Conservation (phyloP, 1,140 invertebrate species). For the Aphidius ervi region DNA sequence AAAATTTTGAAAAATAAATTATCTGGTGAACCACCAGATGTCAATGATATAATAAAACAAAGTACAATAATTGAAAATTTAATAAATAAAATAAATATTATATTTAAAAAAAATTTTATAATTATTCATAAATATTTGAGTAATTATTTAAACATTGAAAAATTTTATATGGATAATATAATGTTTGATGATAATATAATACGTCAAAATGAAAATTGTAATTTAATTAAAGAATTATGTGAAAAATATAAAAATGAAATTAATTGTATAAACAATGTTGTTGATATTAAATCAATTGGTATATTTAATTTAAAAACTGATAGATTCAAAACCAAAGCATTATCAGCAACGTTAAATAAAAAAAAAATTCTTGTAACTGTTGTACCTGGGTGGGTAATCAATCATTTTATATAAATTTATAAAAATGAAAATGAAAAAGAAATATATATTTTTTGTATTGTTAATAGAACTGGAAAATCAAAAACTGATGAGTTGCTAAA, state of each 20-base stretch:
- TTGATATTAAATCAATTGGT: conserved; percentile 60
- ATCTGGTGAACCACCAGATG: conserved; percentile 61
- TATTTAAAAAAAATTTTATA: conserved; percentile 60
- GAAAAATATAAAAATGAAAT: conserved; percentile 60
- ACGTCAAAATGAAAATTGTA: conserved; percentile 50
- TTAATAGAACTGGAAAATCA: conserved; percentile 56
- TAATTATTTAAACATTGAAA: conserved; percentile 62
- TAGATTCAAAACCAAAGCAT: conserved; percentile 67
- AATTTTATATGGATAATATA: conserved; percentile 69
- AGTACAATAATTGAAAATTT: conserved; percentile 59
- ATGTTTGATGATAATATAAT: conserved; percentile 57
- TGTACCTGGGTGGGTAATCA: conserved; percentile 53
- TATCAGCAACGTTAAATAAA: conserved; percentile 64
- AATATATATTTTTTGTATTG: conserved; percentile 19
- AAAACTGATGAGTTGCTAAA: conserved; percentile 58
- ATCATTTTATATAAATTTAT: no score
- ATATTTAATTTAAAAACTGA: conserved; percentile 65
- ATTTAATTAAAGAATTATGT: conserved; percentile 58
- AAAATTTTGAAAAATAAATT: conserved; percentile 64
- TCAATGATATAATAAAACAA: conserved; percentile 61
- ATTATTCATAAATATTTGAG: conserved; percentile 60
- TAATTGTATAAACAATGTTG: conserved; percentile 59
- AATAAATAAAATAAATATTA: conserved; percentile 53
- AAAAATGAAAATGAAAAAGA: conserved; percentile 14
- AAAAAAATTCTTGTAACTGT: conserved; percentile 59